Conservation (phyloP, 2,113 vertebrate genomes). For the Ciconia maguari region DNA sequence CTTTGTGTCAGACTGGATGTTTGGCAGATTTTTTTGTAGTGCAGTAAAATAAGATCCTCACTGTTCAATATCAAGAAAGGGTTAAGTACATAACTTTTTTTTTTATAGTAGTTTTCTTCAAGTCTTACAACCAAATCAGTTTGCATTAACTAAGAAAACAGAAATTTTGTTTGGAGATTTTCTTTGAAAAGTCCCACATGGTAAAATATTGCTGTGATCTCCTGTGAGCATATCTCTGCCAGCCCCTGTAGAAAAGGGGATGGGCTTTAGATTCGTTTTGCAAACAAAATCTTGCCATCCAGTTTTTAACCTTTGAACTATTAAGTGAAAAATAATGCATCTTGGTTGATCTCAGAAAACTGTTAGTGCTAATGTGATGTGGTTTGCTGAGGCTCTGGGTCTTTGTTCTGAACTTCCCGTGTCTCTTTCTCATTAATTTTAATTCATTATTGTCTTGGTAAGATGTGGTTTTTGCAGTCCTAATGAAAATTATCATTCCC, state of each 20-base stretch:
- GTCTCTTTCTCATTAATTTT: background rate
- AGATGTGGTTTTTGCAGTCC: background rate
- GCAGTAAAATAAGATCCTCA: background rate
- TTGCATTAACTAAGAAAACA: conserved; percentile 8
- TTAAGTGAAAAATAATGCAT: background rate
- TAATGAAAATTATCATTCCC: background rate
- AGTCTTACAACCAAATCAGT: background rate
- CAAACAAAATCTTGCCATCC: background rate
- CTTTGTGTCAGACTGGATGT: background rate
- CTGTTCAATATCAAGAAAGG: background rate
- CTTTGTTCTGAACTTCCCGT: background rate
- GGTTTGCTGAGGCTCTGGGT: background rate
- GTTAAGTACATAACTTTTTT: background rate
- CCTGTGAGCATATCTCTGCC: background rate
- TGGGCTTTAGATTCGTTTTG: background rate
- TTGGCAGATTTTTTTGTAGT: background rate
- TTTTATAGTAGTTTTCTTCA: background rate
- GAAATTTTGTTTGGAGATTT: background rate
- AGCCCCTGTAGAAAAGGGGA: background rate
- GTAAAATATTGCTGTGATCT: background rate
- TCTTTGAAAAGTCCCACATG: conserved; percentile 13
- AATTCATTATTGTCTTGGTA: background rate
- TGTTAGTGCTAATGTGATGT: background rate
- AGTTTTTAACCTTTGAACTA: conserved; percentile 31
- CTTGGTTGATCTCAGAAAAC: background rate